A percentile compares a stretch with the other conserved stretches of the same genome.
Conservation (phyloP, 2,888 invertebrate species). For the Heterodera filipjevi region DNA sequence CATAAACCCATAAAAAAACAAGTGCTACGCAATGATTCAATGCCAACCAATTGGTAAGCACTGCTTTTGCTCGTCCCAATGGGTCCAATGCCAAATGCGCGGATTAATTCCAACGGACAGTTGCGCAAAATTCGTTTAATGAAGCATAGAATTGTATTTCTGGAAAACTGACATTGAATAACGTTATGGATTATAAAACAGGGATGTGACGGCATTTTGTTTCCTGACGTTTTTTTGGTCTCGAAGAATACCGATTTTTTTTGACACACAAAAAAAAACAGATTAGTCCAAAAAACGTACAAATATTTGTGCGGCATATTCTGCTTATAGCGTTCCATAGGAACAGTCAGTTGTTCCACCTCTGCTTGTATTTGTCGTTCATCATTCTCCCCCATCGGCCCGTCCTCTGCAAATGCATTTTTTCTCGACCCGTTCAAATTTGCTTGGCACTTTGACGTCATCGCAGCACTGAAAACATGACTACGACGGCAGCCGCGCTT, state of each 20-base stretch:
- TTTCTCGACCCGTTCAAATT: background rate
- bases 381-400: background rate
- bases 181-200: no score
- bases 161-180: no score
- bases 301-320: background rate
- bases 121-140: background rate
- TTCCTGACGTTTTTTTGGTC: no score
- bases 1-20: no score
- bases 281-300: no score
- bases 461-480: background rate
- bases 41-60: slow-evolving; percentile 29
- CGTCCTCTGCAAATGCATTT: background rate
- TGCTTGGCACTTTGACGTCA: background rate
- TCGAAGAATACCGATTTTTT: no score
- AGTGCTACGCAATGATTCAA: background rate
- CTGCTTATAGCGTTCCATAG: background rate
- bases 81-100: slow-evolving; percentile 20
- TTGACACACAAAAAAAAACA: background rate
- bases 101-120: slow-evolving; percentile 1
- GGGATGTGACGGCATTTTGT: no score
- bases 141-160: background rate
- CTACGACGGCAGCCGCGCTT: background rate
- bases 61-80: slow-evolving; percentile 23
- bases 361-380: background rate
- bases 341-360: background rate